Evolutionary conservation across 1,140 invertebrate genomes (phyloP).

Genomic region (Drosophila aff.): DNA sequence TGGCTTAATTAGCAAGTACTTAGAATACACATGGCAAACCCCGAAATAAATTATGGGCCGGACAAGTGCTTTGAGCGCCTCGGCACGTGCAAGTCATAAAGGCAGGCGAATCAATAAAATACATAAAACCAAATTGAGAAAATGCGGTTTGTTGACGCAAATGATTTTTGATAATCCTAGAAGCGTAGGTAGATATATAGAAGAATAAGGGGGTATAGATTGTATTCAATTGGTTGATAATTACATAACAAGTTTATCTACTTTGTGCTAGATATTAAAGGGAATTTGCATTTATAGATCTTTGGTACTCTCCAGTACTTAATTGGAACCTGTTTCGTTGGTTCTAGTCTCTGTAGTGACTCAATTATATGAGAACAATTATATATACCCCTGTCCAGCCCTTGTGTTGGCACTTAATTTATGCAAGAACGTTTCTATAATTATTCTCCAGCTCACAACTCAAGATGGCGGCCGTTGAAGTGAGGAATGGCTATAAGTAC

Average conservation of each 20-base stretch:
- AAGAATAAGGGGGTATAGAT: background rate
- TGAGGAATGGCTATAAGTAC: constrained; percentile 86
- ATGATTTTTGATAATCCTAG: constrained; percentile 43
- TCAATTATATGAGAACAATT: background rate
- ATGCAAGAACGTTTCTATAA: constrained; percentile 10
- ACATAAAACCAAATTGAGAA: constrained; percentile 70
- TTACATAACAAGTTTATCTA: constrained; percentile 9
- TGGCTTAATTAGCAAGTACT: constrained; percentile 41
- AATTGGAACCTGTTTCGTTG: background rate
- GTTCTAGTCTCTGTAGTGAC: background rate
- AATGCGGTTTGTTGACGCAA: constrained; percentile 71
- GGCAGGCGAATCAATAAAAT: constrained; percentile 72
- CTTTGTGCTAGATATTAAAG: background rate
- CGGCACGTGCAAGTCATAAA: constrained; percentile 76
- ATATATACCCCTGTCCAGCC: background rate
- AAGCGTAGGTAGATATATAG: constrained; percentile 9
- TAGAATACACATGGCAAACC: constrained; percentile 42
- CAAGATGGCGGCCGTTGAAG: constrained; percentile 86
- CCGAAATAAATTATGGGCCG: constrained; percentile 48
- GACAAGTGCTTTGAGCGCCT: constrained; percentile 52
- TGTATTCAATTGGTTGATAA: no score
- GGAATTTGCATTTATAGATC: constrained; percentile 1
- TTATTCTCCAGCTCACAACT: constrained; percentile 19
- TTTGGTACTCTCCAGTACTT: background rate
- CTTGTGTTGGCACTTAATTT: background rate